Percentiles rank a stretch among this genome's conserved stretches.
These are phyloP conservation scores for Thysanoteuthis rhombus DNA, from an alignment of 2,888 invertebrate species.

Conservation along the genomic window DNA sequence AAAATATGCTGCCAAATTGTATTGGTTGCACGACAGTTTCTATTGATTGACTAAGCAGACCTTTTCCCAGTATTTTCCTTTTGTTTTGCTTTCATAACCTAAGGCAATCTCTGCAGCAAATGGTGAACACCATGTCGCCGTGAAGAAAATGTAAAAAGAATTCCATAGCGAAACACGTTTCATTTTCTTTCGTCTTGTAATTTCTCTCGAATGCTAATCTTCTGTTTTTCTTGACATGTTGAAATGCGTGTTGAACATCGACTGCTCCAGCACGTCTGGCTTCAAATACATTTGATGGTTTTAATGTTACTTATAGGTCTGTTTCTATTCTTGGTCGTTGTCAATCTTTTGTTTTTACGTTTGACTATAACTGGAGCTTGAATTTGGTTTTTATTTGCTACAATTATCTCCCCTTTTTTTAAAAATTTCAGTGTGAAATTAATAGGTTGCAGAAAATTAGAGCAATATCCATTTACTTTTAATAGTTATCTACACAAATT, in stretches of 20 bases:
- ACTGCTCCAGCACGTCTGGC: background rate
- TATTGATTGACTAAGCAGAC: too few species aligned
- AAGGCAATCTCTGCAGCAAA: background rate
- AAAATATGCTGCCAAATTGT: too few species aligned
- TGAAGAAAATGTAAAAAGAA: background rate
- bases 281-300: background rate
- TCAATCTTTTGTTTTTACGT: background rate
- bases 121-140: background rate
- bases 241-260: background rate
- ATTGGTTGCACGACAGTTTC: too few species aligned
- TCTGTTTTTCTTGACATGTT: background rate
- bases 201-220: background rate
- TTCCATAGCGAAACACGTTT: background rate
- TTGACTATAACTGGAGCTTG: background rate
- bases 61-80: background rate
- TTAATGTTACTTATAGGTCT: background rate
- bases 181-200: background rate
- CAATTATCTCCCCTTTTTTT: background rate
- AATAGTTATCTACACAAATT: background rate
- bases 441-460: background rate
- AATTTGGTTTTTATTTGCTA: background rate
- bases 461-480: background rate
- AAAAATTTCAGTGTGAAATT: background rate
- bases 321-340: background rate
- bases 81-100: background rate